phyloP scores from a whole-genome alignment of 2,797 vertebrate species.

The Aplochiton taeniatus region DNA sequence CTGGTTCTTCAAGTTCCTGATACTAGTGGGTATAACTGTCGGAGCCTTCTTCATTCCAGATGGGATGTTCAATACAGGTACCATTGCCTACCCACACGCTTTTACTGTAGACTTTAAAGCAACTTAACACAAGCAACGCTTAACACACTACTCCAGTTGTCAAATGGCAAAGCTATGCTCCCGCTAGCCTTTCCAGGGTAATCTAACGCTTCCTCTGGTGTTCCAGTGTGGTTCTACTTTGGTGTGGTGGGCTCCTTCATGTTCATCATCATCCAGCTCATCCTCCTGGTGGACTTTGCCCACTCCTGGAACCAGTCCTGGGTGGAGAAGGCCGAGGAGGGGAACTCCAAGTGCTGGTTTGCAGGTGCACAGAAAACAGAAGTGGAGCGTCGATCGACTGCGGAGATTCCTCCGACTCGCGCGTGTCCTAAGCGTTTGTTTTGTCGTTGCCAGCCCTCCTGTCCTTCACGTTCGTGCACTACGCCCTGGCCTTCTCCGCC shows the following conservation, averaged over 20 bases:
- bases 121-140: background rate
- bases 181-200: background rate
- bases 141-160: background rate
- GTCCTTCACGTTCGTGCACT: conserved; percentile 77
- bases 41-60: conserved; percentile 94
- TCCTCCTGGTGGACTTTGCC: conserved; percentile 88
- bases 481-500: conserved; percentile 64
- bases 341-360: conserved; percentile 83
- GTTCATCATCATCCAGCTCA: conserved; percentile 91
- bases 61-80: conserved; percentile 83
- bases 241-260: conserved; percentile 87
- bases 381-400: background rate
- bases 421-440: background rate
- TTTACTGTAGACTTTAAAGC: background rate
- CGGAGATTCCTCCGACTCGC: background rate
- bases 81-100: background rate
- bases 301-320: conserved; percentile 91
- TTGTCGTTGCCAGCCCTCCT: conserved; percentile 78
- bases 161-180: background rate
- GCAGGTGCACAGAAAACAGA: conserved; percentile 75
- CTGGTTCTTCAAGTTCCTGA: conserved; percentile 95
- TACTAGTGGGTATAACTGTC: conserved; percentile 85
- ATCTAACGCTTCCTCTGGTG: background rate
- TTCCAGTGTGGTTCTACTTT: conserved; percentile 88
- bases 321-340: conserved; percentile 77